phyloP scores from a whole-genome alignment of 2,797 vertebrate species.

The Coregonus suidteri region DNA sequence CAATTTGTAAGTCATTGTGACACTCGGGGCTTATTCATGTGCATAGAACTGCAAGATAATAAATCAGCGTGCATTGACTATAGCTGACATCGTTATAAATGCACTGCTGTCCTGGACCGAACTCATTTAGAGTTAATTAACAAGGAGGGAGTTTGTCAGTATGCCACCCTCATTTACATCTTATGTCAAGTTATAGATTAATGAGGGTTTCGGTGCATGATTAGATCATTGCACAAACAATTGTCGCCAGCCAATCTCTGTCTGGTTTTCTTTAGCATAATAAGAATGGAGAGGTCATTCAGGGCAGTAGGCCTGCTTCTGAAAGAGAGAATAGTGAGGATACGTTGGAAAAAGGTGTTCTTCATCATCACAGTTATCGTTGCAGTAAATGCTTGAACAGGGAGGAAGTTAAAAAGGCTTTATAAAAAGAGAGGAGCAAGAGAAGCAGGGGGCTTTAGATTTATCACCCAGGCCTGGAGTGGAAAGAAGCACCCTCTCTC shows the following conservation, averaged over 20 bases:
- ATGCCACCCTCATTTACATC: not conserved
- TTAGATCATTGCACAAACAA: constrained; percentile 50
- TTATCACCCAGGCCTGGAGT: constrained; percentile 53
- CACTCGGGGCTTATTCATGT: constrained; percentile 35
- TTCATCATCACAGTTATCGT: not conserved
- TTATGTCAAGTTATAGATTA: not conserved
- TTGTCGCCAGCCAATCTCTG: not conserved
- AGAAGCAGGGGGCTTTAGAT: constrained; percentile 41
- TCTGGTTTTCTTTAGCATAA: not conserved
- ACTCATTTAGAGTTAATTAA: not conserved
- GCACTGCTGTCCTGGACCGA: not conserved
- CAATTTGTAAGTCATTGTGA: constrained; percentile 3
- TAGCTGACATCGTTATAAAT: not conserved
- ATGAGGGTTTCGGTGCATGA: not conserved
- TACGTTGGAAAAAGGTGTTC: not conserved
- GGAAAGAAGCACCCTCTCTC: constrained; percentile 54
- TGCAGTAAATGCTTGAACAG: constrained; percentile 15
- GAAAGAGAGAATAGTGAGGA: too few relatives aligned
- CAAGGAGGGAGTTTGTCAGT: not conserved
- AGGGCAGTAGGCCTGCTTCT: not conserved
- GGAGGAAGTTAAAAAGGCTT: constrained; percentile 14
- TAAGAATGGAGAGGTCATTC: not conserved
- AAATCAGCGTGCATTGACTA: not conserved
- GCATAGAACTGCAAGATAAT: constrained; percentile 37
- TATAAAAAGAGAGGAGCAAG: constrained; percentile 34